phyloP scores from a whole-genome alignment of 1,140 invertebrate genomes.

The Sycophaga agraensis region DNA sequence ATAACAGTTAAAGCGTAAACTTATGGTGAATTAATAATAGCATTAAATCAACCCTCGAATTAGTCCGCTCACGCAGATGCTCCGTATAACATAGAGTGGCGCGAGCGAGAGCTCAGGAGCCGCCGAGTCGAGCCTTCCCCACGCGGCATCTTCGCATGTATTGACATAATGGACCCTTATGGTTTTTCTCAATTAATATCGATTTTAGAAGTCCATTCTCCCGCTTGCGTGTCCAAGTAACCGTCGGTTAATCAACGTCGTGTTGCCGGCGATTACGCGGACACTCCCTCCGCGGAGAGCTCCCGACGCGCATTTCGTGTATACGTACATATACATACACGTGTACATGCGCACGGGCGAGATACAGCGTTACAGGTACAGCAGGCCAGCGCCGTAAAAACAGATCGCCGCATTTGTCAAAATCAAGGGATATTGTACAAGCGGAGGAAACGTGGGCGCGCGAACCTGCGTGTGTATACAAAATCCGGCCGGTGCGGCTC shows the following conservation, averaged over 20 bases:
- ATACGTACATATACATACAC: neutral
- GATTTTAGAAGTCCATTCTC: constrained; percentile 5
- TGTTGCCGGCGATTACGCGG: neutral
- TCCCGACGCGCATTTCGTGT: too few relatives aligned
- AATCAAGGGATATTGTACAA: constrained; percentile 20
- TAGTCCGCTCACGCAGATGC: too few relatives aligned
- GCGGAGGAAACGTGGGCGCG: neutral
- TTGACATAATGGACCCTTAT: constrained; percentile 7
- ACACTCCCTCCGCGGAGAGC: neutral
- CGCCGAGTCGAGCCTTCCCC: too few relatives aligned
- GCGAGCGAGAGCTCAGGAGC: too few relatives aligned
- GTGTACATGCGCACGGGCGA: neutral
- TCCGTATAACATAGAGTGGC: too few relatives aligned
- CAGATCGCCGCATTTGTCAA: constrained; percentile 24
- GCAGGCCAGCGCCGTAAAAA: constrained; percentile 1
- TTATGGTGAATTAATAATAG: too few relatives aligned
- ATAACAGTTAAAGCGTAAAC: too few relatives aligned
- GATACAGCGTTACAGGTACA: neutral
- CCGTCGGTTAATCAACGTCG: constrained; percentile 20
- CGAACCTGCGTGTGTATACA: neutral
- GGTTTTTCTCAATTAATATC: constrained; percentile 16
- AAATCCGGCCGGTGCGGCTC: neutral
- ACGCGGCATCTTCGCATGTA: neutral
- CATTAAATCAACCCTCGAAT: too few relatives aligned
- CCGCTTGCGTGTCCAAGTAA: neutral